Conservation (phyloP, 2,888 invertebrate species). For the Epinotia brunnichana region DNA sequence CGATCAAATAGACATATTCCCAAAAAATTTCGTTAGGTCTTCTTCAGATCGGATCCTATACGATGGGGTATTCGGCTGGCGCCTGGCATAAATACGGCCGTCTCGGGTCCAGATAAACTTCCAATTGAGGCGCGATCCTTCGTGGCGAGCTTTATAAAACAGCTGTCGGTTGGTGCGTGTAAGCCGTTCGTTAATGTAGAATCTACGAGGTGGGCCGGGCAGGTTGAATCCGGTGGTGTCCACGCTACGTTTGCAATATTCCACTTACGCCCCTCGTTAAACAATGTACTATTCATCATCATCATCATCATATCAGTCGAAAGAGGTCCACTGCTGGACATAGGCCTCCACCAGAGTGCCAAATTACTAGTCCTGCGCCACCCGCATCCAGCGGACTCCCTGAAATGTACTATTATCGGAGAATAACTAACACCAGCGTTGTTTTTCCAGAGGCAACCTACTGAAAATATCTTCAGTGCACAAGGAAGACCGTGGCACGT, state of each 20-base stretch:
- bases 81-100: conserved; percentile 24
- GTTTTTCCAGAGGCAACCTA: conserved; percentile 87
- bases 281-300: too few relatives aligned
- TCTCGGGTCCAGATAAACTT: conserved; percentile 30
- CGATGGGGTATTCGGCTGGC: conserved; percentile 1
- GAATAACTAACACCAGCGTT: not conserved
- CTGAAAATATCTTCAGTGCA: conserved; percentile 90
- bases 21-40: conserved; percentile 22
- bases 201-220: conserved; percentile 3
- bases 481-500: conserved; percentile 96
- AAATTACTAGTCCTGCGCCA: too few relatives aligned
- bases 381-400: too few relatives aligned
- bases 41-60: conserved; percentile 18
- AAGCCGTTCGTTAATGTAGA: conserved; percentile 8
- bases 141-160: conserved; percentile 28
- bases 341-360: too few relatives aligned
- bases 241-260: too few relatives aligned
- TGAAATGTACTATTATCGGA: too few relatives aligned
- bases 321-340: too few relatives aligned
- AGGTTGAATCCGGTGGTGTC: conserved; percentile 4
- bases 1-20: not conserved
- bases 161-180: conserved; percentile 15
- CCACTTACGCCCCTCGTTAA: too few relatives aligned
- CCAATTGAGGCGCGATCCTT: conserved; percentile 17
- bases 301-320: too few relatives aligned